These are phyloP conservation scores for Synergus umbraculus DNA, from an alignment of 2,888 invertebrate genomes.

Conservation along the genomic window DNA sequence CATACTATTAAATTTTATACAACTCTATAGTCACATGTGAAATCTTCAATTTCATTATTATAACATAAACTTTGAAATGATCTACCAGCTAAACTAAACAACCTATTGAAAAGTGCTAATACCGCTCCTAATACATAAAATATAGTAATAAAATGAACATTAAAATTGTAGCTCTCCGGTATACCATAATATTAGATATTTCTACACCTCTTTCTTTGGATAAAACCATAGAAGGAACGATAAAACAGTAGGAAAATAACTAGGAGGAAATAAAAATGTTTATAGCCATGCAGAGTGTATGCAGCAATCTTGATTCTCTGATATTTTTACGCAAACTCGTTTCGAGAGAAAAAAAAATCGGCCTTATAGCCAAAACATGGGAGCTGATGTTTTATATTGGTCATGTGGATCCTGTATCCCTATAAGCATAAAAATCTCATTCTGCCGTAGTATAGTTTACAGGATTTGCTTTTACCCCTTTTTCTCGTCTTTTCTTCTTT, in stretches of 20 bases:
- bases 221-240: background rate
- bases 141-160: background rate
- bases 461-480: constrained; percentile 15
- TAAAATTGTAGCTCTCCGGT: background rate
- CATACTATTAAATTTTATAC: background rate
- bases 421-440: background rate
- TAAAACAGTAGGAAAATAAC: background rate
- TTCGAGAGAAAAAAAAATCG: background rate
- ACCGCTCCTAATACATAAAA: background rate
- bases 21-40: background rate
- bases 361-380: background rate
- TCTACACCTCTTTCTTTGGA: background rate
- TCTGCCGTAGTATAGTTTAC: background rate
- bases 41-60: background rate
- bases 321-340: background rate
- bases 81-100: background rate
- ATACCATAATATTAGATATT: background rate
- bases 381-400: background rate
- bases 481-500: background rate
- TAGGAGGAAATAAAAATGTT: background rate
- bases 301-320: background rate
- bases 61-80: background rate
- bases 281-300: background rate
- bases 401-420: background rate
- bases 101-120: background rate